phyloP scores from a whole-genome alignment of 1,140 invertebrate genomes.

The Copidosoma floridanum region DNA sequence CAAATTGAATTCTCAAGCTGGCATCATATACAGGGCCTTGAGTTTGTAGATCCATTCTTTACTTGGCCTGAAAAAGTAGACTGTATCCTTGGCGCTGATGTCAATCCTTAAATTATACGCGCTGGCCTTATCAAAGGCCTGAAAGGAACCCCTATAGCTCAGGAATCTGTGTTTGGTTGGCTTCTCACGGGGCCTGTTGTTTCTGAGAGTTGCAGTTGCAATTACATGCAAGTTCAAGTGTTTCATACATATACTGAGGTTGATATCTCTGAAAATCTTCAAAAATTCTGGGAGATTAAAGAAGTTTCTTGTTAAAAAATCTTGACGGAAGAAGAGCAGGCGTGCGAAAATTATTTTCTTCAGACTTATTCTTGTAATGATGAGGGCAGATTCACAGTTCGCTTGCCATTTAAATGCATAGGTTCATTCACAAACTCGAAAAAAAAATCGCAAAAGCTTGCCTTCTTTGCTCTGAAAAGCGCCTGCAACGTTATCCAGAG shows the following conservation, averaged over 20 bases:
- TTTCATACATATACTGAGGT: too few species aligned
- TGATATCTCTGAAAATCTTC: neutral
- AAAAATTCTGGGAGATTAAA: neutral
- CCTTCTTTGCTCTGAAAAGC: too few species aligned
- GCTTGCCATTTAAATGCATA: neutral
- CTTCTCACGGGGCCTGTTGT: neutral
- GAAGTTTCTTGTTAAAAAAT: neutral
- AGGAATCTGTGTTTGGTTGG: too few species aligned
- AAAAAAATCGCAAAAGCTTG: too few species aligned
- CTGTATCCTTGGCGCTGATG: neutral
- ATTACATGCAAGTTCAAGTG: neutral
- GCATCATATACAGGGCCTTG: neutral
- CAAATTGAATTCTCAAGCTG: neutral
- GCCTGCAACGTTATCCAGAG: too few species aligned
- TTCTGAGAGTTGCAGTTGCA: neutral
- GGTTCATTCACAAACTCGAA: too few species aligned
- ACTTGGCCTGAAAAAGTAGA: too few species aligned
- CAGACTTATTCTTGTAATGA: neutral
- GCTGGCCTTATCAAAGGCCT: neutral
- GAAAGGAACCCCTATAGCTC: neutral
- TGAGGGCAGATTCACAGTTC: neutral
- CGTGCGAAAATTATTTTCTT: too few species aligned
- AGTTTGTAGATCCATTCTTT: neutral
- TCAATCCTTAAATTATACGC: neutral
- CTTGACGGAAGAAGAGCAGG: neutral